Base-by-base conservation (phyloP, 2,888 invertebrate species). In the Tetanocera ferruginea region DNA sequence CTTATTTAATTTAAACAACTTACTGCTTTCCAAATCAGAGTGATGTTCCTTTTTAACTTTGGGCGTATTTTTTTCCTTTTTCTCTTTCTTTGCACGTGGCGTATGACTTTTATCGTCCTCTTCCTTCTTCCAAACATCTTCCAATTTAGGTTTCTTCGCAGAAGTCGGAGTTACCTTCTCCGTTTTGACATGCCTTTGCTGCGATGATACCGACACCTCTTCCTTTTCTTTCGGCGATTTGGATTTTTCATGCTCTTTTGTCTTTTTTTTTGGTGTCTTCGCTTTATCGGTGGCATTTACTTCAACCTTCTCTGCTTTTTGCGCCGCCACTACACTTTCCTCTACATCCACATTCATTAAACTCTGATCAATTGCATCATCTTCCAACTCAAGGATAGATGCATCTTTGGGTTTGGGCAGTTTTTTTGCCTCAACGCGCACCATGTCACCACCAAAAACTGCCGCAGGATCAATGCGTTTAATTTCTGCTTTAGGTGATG, bases 381-480 rank as follows among this genome's bases (percentile, higher is more conserved):
- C 86, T 25, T 83, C 84, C 92, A 84, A 92, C 25, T 90, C 83
- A 80, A 90, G 89, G 34, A 87, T 80, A 37, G 85, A 86, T 70
- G 85, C 83, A 23, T 85, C 82, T 64, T 85, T 85, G 17, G 84
- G 82, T 76, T 86, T 84, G 34, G 84, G 80, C 87, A 91, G 31
- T 89, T 90, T 87, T 88, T 87, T 82, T 84, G 91, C 86, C 74
- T 92, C 91, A 8, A 92, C 89, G 80, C 93, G 90, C 82, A 92
- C 92, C 1, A 94, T 93, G 77, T 88, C 92, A 62, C 88, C 92
- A 9, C 93, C 93, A 90, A 95, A 94, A 8, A 94, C 85, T 71
- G 90, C 88, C 0, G 84, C 80, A 0, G 91, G 88, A 87, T 93
- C 92, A 37, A 91, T 87, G 8, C 90, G 88, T 85, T 91, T 92